Base-by-base conservation (phyloP, 2,113 vertebrate genomes). In the Hypanus sabinus region DNA sequence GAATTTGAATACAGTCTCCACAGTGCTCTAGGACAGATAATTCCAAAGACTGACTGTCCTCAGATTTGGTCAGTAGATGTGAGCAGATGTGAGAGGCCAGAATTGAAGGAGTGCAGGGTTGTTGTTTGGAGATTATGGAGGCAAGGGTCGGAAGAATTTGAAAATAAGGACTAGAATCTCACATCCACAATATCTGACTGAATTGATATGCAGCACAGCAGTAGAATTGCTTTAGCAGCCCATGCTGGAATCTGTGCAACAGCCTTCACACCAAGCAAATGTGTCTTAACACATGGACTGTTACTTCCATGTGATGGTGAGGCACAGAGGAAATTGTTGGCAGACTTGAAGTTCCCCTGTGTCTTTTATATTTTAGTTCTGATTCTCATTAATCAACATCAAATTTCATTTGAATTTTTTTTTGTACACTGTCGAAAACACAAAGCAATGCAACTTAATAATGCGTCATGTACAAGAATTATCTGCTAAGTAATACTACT, bases 351-450 rank as follows among this genome's bases (percentile, higher is more conserved):
- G 12, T 88, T 88, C 55, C 3, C 75, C 24, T 10, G 81, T 87
- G 55, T 87, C 55, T 88, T 88, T 85, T 27, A 85, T 85, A 57
- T 85, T 85, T 85, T 85, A 30, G 55, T 85, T 57, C n/a, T 30
- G 83, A 12, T 62, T 62, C 22, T 16, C 83, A 60, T 62, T n/a
- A 88, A 62, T 62, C 57, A n/a, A 60, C 57, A 62, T 88, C 24
- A 62, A 57, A 12, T 60, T 87, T 30, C 27, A 62, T 62, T 88
- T 88, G 3, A 60, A n/a, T 60, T 62, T n/a, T n/a, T n/a, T 55
- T 62, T 62, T 55, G 14, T 57, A 62, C 27, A 16, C 57, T 12
- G 12, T 62, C 60, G 83, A 88, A 12, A n/a, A 88, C 55, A 88
- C 68, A 88, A 62, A n/a, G 57, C 27, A 16, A 88, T 62, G 30